Conservation (phyloP, 2,888 invertebrate species). For the Anagyrus pseudococci region DNA sequence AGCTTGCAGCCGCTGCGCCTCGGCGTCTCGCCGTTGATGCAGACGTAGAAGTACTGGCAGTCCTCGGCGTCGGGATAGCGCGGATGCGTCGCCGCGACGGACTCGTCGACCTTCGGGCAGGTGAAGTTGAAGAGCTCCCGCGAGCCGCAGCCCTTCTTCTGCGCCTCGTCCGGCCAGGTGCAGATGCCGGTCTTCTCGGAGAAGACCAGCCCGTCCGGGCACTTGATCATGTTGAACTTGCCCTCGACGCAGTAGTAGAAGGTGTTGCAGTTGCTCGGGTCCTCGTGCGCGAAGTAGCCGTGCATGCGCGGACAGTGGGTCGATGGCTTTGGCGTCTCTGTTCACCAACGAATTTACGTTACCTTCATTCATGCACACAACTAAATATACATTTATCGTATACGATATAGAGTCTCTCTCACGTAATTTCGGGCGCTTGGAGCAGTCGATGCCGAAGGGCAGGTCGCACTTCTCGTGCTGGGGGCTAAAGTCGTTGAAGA, state of each 20-base stretch:
- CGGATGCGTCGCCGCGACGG: conserved; percentile 78
- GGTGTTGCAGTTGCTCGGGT: conserved; percentile 78
- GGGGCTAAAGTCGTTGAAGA: conserved; percentile 85
- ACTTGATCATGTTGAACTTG: conserved; percentile 87
- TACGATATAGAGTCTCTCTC: conserved; percentile 59
- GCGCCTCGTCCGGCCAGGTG: conserved; percentile 92
- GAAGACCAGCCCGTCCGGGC: conserved; percentile 86
- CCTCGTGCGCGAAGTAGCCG: conserved; percentile 87
- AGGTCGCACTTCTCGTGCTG: conserved; percentile 86
- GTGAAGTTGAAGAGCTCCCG: conserved; percentile 85
- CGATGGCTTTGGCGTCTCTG: conserved; percentile 69
- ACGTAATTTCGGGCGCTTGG: conserved; percentile 79
- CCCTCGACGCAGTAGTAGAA: conserved; percentile 92
- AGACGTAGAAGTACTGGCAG: conserved; percentile 91
- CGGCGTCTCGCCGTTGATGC: conserved; percentile 86
- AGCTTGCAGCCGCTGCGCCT: conserved; percentile 86
- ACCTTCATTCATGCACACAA: neutral
- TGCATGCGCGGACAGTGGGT: conserved; percentile 81
- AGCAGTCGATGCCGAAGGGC: conserved; percentile 86
- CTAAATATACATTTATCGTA: neutral
- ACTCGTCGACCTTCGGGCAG: conserved; percentile 80
- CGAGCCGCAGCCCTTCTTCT: conserved; percentile 84
- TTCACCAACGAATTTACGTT: neutral
- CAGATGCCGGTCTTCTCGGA: conserved; percentile 89
- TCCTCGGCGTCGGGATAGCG: conserved; percentile 87